Evolutionary conservation across 2,888 invertebrate genomes (phyloP).

Genomic region (Spilosoma lubricipeda): DNA sequence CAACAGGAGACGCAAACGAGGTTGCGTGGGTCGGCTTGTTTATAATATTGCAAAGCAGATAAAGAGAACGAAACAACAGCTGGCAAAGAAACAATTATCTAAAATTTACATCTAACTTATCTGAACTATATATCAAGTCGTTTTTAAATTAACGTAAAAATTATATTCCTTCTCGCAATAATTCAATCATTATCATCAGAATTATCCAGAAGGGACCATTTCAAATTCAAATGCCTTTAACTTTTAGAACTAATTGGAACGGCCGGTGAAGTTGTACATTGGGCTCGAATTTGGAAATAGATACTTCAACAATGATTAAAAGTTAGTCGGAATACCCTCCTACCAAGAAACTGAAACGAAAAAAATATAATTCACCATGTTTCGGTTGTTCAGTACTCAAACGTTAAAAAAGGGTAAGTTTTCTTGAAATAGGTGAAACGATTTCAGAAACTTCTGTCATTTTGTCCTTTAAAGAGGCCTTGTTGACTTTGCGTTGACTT

Average conservation of each 20-base stretch:
- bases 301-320: conserved; percentile 52
- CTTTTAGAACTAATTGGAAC: conserved; percentile 40
- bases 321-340: conserved; percentile 33
- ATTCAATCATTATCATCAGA: conserved; percentile 40
- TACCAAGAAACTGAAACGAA: conserved; percentile 7
- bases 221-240: conserved; percentile 49
- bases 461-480: conserved; percentile 24
- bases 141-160: conserved; percentile 36
- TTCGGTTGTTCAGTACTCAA: conserved; percentile 9
- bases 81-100: background rate
- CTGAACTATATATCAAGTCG: background rate
- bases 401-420: background rate
- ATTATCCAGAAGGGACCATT: conserved; percentile 31
- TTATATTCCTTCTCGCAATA: conserved; percentile 30
- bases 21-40: too few relatives aligned
- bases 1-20: too few relatives aligned
- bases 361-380: background rate
- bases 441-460: conserved; percentile 7
- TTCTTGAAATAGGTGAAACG: conserved; percentile 18
- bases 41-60: background rate
- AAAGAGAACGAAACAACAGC: background rate
- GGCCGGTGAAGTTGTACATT: conserved; percentile 36
- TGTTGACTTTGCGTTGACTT: conserved; percentile 29
- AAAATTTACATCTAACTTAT: background rate
- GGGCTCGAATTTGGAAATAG: conserved; percentile 40